Evolutionary conservation across 2,888 invertebrate genomes (phyloP).

Genomic region (Sclerodermus sp.): DNA sequence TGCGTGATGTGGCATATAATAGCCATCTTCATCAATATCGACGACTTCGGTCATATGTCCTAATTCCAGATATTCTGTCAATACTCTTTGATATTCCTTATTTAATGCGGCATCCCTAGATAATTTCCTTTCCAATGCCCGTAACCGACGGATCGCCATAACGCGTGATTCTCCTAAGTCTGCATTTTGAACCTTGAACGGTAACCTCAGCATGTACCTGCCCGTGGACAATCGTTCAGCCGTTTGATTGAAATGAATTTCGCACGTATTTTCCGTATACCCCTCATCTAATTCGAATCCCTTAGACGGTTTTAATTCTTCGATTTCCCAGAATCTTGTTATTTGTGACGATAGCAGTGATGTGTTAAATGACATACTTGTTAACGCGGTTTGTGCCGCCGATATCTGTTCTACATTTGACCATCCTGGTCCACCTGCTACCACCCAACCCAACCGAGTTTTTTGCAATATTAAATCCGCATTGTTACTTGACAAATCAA

Average conservation of each 20-base stretch:
- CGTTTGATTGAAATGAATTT: too few species aligned
- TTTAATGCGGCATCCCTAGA: background rate
- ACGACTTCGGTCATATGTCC: background rate
- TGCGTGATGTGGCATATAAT: constrained; percentile 39
- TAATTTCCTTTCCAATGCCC: background rate
- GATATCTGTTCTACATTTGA: too few species aligned
- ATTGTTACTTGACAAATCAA: too few species aligned
- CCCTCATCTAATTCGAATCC: too few species aligned
- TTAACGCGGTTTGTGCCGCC: background rate
- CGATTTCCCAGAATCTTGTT: constrained; percentile 15
- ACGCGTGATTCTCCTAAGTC: constrained; percentile 10
- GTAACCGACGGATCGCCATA: background rate
- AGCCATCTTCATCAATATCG: background rate
- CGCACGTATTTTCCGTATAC: too few species aligned
- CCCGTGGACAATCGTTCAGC: too few species aligned
- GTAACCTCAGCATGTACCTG: constrained; percentile 14
- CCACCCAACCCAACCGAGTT: constrained; percentile 21
- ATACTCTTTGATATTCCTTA: constrained; percentile 1
- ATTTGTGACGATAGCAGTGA: constrained; percentile 3
- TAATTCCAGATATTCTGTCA: constrained; percentile 7
- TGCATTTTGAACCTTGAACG: constrained; percentile 10
- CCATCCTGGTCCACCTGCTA: too few species aligned
- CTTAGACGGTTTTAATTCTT: too few species aligned
- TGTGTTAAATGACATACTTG: background rate
- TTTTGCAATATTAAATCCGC: too few species aligned